A percentile compares a stretch with the other conserved stretches of the same genome.
phyloP scores from a whole-genome alignment of 1,140 invertebrate genomes.

The Pseudomyrmex dendroicus region DNA sequence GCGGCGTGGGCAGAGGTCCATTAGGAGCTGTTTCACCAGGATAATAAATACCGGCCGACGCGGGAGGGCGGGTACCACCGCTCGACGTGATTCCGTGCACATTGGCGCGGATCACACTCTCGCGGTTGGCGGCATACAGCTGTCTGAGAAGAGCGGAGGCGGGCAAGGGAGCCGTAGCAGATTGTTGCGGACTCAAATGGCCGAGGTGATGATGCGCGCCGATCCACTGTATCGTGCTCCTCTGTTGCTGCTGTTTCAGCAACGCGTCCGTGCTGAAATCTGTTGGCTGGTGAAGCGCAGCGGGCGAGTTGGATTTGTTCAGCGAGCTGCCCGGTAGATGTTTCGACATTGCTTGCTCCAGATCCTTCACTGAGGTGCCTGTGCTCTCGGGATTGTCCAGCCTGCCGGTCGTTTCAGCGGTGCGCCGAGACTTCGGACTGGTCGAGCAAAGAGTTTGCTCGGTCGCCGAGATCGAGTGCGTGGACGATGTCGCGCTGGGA shows the following conservation, averaged over 20 bases:
- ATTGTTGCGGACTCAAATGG: conserved; percentile 88
- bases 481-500: conserved; percentile 86
- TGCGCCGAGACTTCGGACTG: conserved; percentile 84
- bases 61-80: conserved; percentile 81
- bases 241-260: conserved; percentile 92
- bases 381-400: conserved; percentile 79
- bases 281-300: conserved; percentile 88
- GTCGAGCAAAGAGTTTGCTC: conserved; percentile 79
- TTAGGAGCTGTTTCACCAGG: conserved; percentile 80
- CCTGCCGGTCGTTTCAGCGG: conserved; percentile 80
- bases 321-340: conserved; percentile 91
- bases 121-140: conserved; percentile 93
- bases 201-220: conserved; percentile 90
- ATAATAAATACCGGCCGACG: conserved; percentile 84
- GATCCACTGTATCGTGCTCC: conserved; percentile 97
- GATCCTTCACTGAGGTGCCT: conserved; percentile 92
- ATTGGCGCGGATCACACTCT: conserved; percentile 96
- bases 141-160: conserved; percentile 95
- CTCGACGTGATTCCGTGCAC: conserved; percentile 90
- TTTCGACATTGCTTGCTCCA: conserved; percentile 98
- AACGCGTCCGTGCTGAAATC: conserved; percentile 95
- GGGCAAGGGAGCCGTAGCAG: conserved; percentile 86
- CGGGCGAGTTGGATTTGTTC: conserved; percentile 86
- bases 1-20: conserved; percentile 93
- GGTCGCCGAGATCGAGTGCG: conserved; percentile 80